Base-by-base conservation (phyloP, 2,797 vertebrate genomes). In the Sebastes variabilis region DNA sequence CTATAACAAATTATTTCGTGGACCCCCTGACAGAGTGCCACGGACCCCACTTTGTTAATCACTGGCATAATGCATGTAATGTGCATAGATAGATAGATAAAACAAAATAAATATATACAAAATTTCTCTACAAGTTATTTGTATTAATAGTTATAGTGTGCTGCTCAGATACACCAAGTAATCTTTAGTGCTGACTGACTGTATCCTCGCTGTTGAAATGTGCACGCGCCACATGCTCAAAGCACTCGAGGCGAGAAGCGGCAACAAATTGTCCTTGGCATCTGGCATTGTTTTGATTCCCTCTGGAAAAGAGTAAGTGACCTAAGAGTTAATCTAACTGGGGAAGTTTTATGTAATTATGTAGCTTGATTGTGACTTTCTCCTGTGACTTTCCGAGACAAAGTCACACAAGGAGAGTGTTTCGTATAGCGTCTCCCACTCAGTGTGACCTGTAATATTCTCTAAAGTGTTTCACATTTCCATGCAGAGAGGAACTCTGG, bases 221-320 rank as follows among this genome's bases (percentile, higher is more conserved):
- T 42, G 12, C 32, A 77, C 5, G 67, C 3, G 4, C 29, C 74
- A 82, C 52, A 36, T 73, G 42, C 52, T 36, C 42, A 66, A 34
- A 64, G 16, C 12, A 49, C 76, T 61, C 27, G 9, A n/a, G 69
- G 55, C 65, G 5, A 79, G 16, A 49, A 52, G 24, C 61, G 10
- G 71, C 66, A 32, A 62, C 64, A 67, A 22, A 55, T 54, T 74
- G 27, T 82, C 58, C 34, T 34, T 16, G 42, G 30, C 71, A 79
- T 76, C 84, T 86, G 81, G 13, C 73, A 22, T 59, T 52, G 66
- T 79, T 68, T 42, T 66, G 42, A 38, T 54, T 55, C 69, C 75
- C 72, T 30, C 8, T 22, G 66, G 72, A 27, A 54, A 56, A 49
- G 38, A 72, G 56, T 55, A 54, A 71, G 75, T 80, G 79, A 84